phyloP scores from a whole-genome alignment of 2,113 vertebrate species.

The Progne subis region DNA sequence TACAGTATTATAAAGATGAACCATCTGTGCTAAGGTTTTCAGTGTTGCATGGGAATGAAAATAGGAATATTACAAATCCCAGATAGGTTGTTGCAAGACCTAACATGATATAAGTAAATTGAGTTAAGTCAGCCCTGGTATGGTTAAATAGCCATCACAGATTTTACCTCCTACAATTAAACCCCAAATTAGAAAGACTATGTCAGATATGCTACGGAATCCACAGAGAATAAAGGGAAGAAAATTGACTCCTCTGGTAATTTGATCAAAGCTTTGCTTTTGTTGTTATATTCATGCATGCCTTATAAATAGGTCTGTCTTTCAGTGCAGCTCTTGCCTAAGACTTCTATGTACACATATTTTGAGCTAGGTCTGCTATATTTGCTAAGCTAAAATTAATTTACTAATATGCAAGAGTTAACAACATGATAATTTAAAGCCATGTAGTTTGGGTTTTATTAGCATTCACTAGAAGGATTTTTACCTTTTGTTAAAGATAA shows the following conservation, averaged over 20 bases:
- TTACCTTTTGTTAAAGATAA: neutral
- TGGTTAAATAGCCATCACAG: neutral
- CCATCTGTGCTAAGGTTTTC: slow-evolving; percentile 39
- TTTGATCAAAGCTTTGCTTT: neutral
- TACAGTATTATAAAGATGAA: slow-evolving; percentile 19
- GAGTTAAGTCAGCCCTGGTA: neutral
- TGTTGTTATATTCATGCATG: neutral
- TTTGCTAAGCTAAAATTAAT: neutral
- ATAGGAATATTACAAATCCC: neutral
- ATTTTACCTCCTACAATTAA: neutral
- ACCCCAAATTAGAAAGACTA: neutral
- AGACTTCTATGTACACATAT: neutral
- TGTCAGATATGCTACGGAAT: neutral
- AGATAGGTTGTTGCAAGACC: neutral
- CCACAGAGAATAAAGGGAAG: neutral
- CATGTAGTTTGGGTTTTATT: neutral
- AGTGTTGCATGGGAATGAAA: neutral
- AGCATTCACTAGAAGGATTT: neutral
- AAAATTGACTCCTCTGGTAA: neutral
- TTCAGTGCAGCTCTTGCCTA: neutral
- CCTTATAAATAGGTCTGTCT: neutral
- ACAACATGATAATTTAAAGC: neutral
- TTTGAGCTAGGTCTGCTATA: neutral
- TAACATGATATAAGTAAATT: neutral
- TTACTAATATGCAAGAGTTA: neutral